These are phyloP conservation scores for Montipora efflorescens DNA, from an alignment of 64 coral and sea anemone genomes.

Conservation along the genomic window DNA sequence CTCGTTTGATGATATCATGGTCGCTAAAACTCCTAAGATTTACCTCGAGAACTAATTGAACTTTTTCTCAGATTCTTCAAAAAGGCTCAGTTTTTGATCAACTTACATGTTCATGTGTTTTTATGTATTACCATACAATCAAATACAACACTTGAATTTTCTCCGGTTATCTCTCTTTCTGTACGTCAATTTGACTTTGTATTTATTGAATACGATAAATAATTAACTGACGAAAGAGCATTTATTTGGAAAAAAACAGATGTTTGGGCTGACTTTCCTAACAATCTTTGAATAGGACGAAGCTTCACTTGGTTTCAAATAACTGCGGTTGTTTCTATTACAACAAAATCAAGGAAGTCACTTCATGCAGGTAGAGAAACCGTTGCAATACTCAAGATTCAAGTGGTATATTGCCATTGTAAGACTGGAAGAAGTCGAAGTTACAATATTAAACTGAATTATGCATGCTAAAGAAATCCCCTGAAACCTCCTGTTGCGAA, in stretches of 20 bases:
- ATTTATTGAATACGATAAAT: conserved; percentile 57
- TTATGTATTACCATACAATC: background rate
- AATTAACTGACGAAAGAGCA: conserved; percentile 39
- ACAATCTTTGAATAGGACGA: background rate
- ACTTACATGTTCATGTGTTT: background rate
- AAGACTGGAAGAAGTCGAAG: background rate
- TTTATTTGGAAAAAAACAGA: conserved; percentile 39
- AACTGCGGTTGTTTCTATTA: background rate
- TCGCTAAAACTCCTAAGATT: background rate
- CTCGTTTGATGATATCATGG: conserved; percentile 1
- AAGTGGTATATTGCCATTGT: background rate
- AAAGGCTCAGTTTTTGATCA: background rate
- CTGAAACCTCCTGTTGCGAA: background rate
- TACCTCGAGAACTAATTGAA: background rate
- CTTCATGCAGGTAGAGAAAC: background rate
- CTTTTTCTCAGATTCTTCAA: background rate
- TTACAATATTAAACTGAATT: conserved; percentile 14
- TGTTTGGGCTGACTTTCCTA: background rate
- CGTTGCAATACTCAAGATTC: background rate
- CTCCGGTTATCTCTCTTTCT: background rate
- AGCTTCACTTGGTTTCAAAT: background rate
- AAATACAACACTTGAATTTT: conserved; percentile 5
- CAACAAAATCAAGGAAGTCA: background rate
- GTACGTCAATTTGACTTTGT: conserved; percentile 52
- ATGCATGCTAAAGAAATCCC: conserved; percentile 44